Evolutionary conservation across 2,797 vertebrate species (phyloP), one percentile per base, ranked within the genome.

Genomic region (Sandelia bainsii): DNA sequence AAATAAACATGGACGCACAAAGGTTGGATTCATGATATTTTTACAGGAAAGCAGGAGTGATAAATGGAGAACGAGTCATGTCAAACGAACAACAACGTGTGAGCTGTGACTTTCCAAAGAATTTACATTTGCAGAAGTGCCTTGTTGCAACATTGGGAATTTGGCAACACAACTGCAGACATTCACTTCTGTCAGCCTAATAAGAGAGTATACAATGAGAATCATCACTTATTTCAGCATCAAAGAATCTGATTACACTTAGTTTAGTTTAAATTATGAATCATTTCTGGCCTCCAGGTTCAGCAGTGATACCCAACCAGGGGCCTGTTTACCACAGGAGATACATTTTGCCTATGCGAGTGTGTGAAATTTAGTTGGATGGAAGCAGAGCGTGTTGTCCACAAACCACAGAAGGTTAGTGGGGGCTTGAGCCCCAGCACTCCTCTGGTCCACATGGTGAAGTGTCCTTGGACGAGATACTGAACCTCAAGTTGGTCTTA

Each of bases 91-190:
- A n/a, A n/a, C n/a, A n/a, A n/a, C n/a, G 29, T 10, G 45, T n/a
- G 29, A 66, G 1, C 1, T 6, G 1, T 10, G 9, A 44, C 51
- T 70, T 46, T 74, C 57, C 20, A 25, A 29, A 77, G 3, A 10
- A 1, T 48, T 62, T 19, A 16, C 5, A 4, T 74, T 68, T 79
- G 42, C 59, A 69, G 69, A 75, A 76, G 59, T 62, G 14, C 10
- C 29, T 40, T 71, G 20, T 29, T 69, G 70, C 75, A 76, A 88
- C 44, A 29, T 1, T 1, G 63, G 67, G n/a, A 74, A 77, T 25
- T 65, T 29, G 14, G 9, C 44, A 16, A 2, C 0, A 19, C 40
- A 74, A 71, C 40, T 8, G 3, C 11, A 51, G 20, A 68, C 14
- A 34, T 40, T 68, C 37, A 48, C 6, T 2, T 57, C 3, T 40